phyloP scores from a whole-genome alignment of 2,797 vertebrate genomes.

The Botia almorhae region DNA sequence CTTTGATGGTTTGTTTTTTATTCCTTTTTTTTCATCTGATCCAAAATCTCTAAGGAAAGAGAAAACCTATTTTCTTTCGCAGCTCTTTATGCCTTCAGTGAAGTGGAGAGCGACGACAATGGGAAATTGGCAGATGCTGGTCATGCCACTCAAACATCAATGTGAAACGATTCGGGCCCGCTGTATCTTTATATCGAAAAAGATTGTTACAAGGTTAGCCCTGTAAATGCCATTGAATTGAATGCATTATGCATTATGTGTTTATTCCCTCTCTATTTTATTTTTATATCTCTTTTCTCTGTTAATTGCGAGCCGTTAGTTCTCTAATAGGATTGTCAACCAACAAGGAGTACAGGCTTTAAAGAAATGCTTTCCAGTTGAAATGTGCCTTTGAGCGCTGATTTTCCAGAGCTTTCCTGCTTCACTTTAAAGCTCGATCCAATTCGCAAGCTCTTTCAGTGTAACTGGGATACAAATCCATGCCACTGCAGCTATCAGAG shows the following conservation, averaged over 20 bases:
- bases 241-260: constrained; percentile 54
- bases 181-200: constrained; percentile 65
- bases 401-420: constrained; percentile 86
- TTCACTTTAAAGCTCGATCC: constrained; percentile 85
- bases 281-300: constrained; percentile 73
- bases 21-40: constrained; percentile 65
- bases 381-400: constrained; percentile 83
- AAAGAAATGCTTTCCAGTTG: constrained; percentile 83
- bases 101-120: constrained; percentile 59
- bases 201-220: constrained; percentile 67
- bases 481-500: constrained; percentile 79
- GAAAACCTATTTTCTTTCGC: constrained; percentile 78
- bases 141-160: constrained; percentile 76
- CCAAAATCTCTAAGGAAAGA: constrained; percentile 61
- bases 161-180: constrained; percentile 68
- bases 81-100: constrained; percentile 71
- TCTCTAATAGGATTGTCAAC: constrained; percentile 84
- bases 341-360: constrained; percentile 80
- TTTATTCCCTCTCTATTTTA: constrained; percentile 60
- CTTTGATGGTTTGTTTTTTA: constrained; percentile 70
- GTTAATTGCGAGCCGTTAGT: constrained; percentile 83
- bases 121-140: constrained; percentile 68
- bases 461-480: constrained; percentile 86
- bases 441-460: constrained; percentile 81
- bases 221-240: constrained; percentile 66